A percentile compares a stretch with the other conserved stretches of the same genome.
Conservation (phyloP, 2,797 vertebrate genomes). For the Macropus fuliginosus region DNA sequence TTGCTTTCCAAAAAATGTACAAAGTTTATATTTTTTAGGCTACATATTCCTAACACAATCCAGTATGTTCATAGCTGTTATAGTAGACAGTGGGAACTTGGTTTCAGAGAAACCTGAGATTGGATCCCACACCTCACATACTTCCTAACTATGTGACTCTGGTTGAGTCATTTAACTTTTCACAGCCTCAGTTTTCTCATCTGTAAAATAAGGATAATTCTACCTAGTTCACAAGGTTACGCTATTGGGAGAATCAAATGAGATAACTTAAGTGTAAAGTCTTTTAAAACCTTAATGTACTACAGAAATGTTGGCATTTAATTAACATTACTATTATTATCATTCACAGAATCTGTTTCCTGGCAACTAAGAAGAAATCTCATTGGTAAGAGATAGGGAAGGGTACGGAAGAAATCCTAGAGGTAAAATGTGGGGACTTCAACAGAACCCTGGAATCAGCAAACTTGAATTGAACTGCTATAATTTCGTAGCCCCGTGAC, state of each 20-base stretch:
- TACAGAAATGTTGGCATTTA: not conserved
- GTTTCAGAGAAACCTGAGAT: not conserved
- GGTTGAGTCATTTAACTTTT: not conserved
- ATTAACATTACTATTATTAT: not conserved
- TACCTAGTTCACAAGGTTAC: not conserved
- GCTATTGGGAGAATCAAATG: not conserved
- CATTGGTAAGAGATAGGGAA: not conserved
- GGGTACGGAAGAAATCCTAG: not conserved
- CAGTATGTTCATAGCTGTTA: not conserved
- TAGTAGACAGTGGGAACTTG: not conserved
- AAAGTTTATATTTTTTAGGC: not conserved
- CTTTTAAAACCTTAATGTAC: not conserved
- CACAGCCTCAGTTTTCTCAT: not conserved
- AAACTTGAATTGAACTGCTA: not conserved
- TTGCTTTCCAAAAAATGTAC: not conserved
- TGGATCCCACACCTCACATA: not conserved
- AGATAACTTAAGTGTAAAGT: not conserved
- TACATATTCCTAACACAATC: not conserved
- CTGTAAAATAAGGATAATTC: not conserved
- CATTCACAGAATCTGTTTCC: not conserved
- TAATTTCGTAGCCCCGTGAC: not conserved
- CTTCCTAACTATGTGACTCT: not conserved
- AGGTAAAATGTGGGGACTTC: not conserved
- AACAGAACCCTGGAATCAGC: not conserved
- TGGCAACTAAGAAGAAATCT: not conserved